Conservation (phyloP, 2,797 vertebrate species). For the Agapornis canus region DNA sequence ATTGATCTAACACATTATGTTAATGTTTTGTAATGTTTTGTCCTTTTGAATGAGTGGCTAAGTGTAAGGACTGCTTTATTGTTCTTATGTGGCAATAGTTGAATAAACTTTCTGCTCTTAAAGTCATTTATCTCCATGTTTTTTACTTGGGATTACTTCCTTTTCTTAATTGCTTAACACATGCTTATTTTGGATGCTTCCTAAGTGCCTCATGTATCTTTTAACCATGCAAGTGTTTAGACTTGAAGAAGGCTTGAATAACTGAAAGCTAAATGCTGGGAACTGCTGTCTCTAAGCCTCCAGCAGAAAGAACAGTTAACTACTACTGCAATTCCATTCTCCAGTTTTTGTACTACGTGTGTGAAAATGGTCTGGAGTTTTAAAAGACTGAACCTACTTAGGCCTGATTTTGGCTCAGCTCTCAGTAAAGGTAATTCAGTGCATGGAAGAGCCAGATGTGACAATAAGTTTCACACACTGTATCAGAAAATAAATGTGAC, state of each 20-base stretch:
- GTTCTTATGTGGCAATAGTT: constrained; percentile 74
- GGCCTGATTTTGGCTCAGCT: neutral
- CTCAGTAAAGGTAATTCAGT: neutral
- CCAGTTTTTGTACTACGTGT: neutral
- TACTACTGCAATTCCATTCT: neutral
- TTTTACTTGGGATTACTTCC: constrained; percentile 72
- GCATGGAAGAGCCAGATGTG: neutral
- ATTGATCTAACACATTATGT: constrained; percentile 75
- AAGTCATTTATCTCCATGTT: constrained; percentile 69
- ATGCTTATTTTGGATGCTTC: neutral
- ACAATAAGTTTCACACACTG: rapidly evolving
- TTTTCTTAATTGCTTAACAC: constrained; percentile 11
- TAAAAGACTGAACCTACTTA: neutral
- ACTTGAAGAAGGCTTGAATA: neutral
- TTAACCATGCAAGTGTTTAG: neutral
- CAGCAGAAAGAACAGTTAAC: neutral
- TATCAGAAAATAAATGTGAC: neutral
- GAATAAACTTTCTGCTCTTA: constrained; percentile 76
- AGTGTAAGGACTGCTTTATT: constrained; percentile 76
- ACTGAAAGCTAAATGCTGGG: neutral
- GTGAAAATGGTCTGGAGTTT: neutral
- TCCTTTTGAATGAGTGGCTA: constrained; percentile 66
- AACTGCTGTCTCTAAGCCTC: neutral
- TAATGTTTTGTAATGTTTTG: constrained; percentile 75
- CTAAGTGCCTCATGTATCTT: rapidly evolving